Evolutionary conservation across 37 sponge, comb jelly and placozoan species (phyloP).

Genomic region (Ianthella basta): DNA sequence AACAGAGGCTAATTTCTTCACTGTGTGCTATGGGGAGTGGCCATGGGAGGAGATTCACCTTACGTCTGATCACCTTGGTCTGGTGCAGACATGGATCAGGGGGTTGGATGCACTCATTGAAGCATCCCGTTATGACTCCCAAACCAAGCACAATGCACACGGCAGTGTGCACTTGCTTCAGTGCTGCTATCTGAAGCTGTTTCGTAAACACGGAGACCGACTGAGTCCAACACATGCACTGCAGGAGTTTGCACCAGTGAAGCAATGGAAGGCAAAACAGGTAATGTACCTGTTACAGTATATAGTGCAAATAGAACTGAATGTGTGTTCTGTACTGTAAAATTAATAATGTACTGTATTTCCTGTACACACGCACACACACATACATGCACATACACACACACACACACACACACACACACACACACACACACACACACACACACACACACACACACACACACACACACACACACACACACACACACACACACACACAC

Average conservation of each 20-base stretch:
- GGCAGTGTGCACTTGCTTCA: constrained; percentile 42
- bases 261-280: constrained; percentile 50
- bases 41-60: constrained; percentile 30
- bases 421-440: not conserved
- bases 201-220: not conserved
- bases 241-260: constrained; percentile 15
- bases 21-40: constrained; percentile 25
- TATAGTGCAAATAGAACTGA: not conserved
- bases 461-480: no score
- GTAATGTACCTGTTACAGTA: constrained; percentile 9
- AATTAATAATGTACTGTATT: not conserved
- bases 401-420: not conserved
- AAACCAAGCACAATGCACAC: not conserved
- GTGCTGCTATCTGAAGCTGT: constrained; percentile 42
- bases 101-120: constrained; percentile 9
- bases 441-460: no score
- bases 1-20: constrained; percentile 15
- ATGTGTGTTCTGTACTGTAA: constrained; percentile 1
- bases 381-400: no score
- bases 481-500: no score
- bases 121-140: not conserved
- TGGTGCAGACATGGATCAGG: constrained; percentile 23
- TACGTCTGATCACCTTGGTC: constrained; percentile 6
- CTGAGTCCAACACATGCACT: constrained; percentile 37
- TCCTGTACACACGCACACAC: not conserved